phyloP scores from a whole-genome alignment of 2,113 vertebrate species.

The Etia nguti region DNA sequence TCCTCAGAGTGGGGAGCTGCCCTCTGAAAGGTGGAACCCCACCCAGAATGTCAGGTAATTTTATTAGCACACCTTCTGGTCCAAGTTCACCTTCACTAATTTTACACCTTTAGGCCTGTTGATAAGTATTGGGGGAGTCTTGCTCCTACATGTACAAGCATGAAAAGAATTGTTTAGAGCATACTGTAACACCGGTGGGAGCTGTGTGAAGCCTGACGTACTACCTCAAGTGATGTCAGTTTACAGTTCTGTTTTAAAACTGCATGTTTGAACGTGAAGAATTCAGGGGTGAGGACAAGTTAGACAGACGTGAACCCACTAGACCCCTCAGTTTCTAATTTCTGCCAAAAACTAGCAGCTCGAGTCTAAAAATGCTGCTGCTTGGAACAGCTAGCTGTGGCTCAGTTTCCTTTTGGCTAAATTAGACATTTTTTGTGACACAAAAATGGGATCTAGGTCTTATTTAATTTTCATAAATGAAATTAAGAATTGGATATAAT shows the following conservation, averaged over 20 bases:
- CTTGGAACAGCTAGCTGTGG: neutral
- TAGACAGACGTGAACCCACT: neutral
- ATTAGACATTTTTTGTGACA: neutral
- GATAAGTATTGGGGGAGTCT: neutral
- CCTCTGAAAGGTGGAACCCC: constrained; percentile 98
- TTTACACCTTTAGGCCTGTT: neutral
- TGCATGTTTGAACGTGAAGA: neutral
- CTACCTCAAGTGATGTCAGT: neutral
- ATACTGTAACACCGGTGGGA: neutral
- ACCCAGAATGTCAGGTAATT: constrained; percentile 98
- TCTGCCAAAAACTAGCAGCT: neutral
- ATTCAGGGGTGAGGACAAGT: neutral
- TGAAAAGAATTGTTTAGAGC: neutral
- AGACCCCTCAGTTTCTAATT: neutral
- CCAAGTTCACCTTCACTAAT: neutral
- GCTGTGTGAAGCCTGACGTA: neutral
- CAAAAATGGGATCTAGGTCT: neutral
- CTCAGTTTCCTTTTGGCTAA: neutral
- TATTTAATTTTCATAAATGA: neutral
- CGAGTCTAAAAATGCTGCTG: neutral
- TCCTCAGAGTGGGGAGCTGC: constrained; percentile 96
- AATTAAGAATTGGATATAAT: neutral
- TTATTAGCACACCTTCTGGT: neutral
- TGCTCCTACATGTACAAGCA: neutral
- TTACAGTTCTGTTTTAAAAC: neutral